These are phyloP conservation scores for Pangasius mekongensis DNA, from an alignment of 2,797 vertebrate genomes.

Conservation along the genomic window DNA sequence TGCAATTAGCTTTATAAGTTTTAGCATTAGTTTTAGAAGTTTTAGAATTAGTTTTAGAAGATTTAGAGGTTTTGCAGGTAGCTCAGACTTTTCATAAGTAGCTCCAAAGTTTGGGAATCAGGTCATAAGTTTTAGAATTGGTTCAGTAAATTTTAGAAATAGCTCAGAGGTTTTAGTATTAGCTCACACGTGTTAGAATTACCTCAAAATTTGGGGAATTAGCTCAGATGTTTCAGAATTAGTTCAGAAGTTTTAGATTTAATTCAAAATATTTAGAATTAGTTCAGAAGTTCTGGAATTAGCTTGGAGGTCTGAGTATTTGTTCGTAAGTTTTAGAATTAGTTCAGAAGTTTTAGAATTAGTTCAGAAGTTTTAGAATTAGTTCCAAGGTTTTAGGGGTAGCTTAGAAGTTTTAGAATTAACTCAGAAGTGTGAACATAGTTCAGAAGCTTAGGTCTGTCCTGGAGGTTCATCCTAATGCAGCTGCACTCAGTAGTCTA, in stretches of 20 bases:
- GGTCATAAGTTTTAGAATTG: neutral
- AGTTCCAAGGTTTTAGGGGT: neutral
- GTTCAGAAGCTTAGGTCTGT: neutral
- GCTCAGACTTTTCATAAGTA: neutral
- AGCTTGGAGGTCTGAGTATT: neutral
- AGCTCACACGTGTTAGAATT: neutral
- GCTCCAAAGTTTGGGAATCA: neutral
- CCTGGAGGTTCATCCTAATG: neutral
- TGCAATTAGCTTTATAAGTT: neutral
- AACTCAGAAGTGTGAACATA: neutral
- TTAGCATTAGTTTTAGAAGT: neutral
- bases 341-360: neutral
- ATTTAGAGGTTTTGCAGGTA: neutral
- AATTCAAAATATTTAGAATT: too few species aligned
- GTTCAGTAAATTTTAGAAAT: neutral
- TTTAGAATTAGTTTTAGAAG: neutral
- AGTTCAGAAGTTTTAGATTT: neutral
- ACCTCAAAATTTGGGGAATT: neutral
- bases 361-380: neutral
- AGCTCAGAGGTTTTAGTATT: neutral
- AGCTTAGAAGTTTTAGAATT: neutral
- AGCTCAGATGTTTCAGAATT: neutral
- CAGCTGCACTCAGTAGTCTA: neutral
- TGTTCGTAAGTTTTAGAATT: neutral
- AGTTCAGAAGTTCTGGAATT: neutral